Base-by-base conservation (phyloP, 2,797 vertebrate species). In the Rhabdophis nuchalis region DNA sequence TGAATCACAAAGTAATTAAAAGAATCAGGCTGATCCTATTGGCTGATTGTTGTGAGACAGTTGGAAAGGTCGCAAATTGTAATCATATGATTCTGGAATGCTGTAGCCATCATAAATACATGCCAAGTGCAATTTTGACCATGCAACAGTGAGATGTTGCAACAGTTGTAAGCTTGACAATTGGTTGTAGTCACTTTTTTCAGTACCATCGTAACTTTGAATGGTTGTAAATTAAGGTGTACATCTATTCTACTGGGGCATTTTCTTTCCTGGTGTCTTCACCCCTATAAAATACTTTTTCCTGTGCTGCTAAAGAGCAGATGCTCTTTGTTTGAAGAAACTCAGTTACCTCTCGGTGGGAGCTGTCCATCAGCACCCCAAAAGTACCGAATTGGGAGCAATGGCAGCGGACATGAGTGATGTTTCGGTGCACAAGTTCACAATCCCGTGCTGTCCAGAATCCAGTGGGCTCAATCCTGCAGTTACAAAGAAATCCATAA, bases 301-400 rank as follows among this genome's bases (percentile, higher is more conserved):
- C 61, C 23, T 5, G 11, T 25, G 10, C 29, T 20, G 9, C 46
- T n/a, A 20, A 29, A 61, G 8, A n/a, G 60, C 56, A 50, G n/a
- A 25, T 7, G 1, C 11, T 91, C 52, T 61, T 89, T 10, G n/a
- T 53, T 64, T 53, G 53, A 90, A 1, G 0, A 61, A 52, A 29
- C 27, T 9, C 2, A 57, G 94, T 96, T 93, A 99, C 99, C 98
- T 99, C 99, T 97, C 99, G 97, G 50, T 99, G 99, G 0, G 99
- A 99, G 94, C 98, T 99, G 96, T 99, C 99, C 99, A 99, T 99
- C 91, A 99, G 97, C 68, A 99, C 98, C 0, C 98, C 99, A 29
- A 99, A 99, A 82, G 98, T 99, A 68, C 99, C 99, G 10, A 99
- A 98, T 95, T 98, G 98, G 94, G 99, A 98, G 93, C 99, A 99